Evolutionary conservation across 2,113 vertebrate genomes (phyloP).

Genomic region (Oryzias javanicus): DNA sequence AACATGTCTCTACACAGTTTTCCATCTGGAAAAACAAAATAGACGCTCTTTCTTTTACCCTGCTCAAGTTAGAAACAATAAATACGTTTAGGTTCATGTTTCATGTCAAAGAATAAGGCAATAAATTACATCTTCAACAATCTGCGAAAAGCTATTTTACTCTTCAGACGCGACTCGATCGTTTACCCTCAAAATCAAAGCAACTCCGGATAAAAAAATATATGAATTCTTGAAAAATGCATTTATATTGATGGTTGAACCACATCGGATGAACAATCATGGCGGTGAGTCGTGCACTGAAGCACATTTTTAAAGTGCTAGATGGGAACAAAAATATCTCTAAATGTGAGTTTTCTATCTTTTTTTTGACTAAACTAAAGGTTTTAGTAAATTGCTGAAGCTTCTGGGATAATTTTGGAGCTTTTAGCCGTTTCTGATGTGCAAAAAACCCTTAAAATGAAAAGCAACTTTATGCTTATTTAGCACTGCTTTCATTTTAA

Average conservation of each 20-base stretch:
- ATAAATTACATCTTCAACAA: conserved; percentile 38
- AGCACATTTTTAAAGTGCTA: conserved; percentile 70
- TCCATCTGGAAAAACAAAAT: conserved; percentile 52
- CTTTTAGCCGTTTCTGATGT: too few relatives aligned
- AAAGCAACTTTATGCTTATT: too few relatives aligned
- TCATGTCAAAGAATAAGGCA: conserved; percentile 55
- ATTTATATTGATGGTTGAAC: conserved; percentile 24
- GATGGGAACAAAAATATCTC: conserved; percentile 51
- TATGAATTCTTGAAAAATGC: conserved; percentile 46
- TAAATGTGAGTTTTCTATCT: neutral
- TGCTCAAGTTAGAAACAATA: conserved; percentile 46
- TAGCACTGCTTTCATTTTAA: too few relatives aligned
- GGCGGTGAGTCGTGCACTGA: conserved; percentile 62
- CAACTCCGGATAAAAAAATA: conserved; percentile 59
- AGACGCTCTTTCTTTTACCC: conserved; percentile 42
- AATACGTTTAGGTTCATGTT: conserved; percentile 19
- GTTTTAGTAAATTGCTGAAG: conserved; percentile 45
- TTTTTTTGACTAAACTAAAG: conserved; percentile 25
- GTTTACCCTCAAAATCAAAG: too few relatives aligned
- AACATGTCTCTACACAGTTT: conserved; percentile 44
- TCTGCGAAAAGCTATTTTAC: too few relatives aligned
- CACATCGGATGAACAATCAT: conserved; percentile 53
- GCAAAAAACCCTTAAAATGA: too few relatives aligned
- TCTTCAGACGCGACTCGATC: too few relatives aligned
- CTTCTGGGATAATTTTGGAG: conserved; percentile 41